Base-by-base conservation (phyloP, 2,113 vertebrate genomes). In the Thamnaconus septentrionalis region DNA sequence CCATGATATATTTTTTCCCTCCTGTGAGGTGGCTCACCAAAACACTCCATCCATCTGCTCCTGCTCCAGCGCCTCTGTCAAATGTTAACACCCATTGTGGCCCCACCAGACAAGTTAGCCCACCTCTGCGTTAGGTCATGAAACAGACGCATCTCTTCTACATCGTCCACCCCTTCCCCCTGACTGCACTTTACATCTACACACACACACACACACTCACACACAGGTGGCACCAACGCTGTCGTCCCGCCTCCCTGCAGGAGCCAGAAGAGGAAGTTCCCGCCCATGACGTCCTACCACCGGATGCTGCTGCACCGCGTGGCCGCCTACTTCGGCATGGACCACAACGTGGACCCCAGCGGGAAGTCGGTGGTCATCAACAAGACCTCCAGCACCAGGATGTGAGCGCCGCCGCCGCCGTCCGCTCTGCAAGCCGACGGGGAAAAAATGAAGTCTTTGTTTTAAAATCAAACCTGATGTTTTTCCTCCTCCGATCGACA, bases 211-310 rank as follows among this genome's bases (percentile, higher is more conserved):
- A 31, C 18, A 31, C 18, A 31, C 18, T 1, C 18, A 31, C 18
- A 31, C 18, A 31, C 18, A 46, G 5, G 45, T 46, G 8, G 45
- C 45, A 8, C 39, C 10, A 42, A 50, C 66, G 6, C 4, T 18
- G 7, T 45, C 1, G 54, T 4, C 51, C 0, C 49, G 11, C 62
- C 12, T 69, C 7, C 3, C 0, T 61, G 5, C 42, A 98, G 97
- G 89, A 93, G 91, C 89, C 97, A 96, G 87, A 94, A 95, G 85
- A 96, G 96, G 85, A 99, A 97, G 84, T 99, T 99, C 78, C 97
- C 97, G 59, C 97, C 97, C 56, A 99, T 99, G 97, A 97, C 96
- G 75, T 96, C 97, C 75, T 99, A 99, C 85, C 97, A 99, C 87
- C 92, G 97, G 87, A 99, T 99, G 97, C 92, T 99, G 66, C 90